A percentile compares a stretch with the other conserved stretches of the same genome.
Evolutionary conservation across 2,888 invertebrate species (phyloP).

Genomic region (Eupithecia exiguata): DNA sequence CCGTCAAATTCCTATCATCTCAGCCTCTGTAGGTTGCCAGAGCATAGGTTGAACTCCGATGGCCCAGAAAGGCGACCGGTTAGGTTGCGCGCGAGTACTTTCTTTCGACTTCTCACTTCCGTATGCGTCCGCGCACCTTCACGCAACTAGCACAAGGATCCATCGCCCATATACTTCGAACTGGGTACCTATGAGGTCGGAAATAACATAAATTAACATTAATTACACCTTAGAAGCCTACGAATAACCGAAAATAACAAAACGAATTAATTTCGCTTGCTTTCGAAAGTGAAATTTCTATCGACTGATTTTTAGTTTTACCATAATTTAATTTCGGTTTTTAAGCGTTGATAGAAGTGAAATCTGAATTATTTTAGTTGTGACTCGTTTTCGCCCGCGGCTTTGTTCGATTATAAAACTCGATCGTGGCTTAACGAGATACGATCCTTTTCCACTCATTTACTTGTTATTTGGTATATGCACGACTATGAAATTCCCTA

Average conservation of each 20-base stretch:
- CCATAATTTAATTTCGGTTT: slow-evolving; percentile 35
- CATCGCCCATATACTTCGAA: slow-evolving; percentile 54
- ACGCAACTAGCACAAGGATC: slow-evolving; percentile 75
- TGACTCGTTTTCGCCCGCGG: slow-evolving; percentile 16
- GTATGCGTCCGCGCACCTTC: slow-evolving; percentile 74
- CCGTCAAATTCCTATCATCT: slow-evolving; percentile 27
- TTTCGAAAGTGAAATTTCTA: slow-evolving; percentile 46
- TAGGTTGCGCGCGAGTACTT: slow-evolving; percentile 75
- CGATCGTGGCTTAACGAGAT: slow-evolving; percentile 11
- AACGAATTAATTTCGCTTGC: slow-evolving; percentile 42
- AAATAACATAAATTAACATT: slow-evolving; percentile 41
- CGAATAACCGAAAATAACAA: slow-evolving; percentile 35
- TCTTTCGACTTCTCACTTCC: slow-evolving; percentile 82
- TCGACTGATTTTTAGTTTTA: slow-evolving; percentile 33
- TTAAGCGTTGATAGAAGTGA: slow-evolving; percentile 38
- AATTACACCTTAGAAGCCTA: slow-evolving; percentile 38
- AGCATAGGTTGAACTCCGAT: slow-evolving; percentile 52
- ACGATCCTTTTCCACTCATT: neutral
- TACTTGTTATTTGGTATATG: too few relatives aligned
- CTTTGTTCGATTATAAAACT: slow-evolving; percentile 15
- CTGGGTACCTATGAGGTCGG: slow-evolving; percentile 39
- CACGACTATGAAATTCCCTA: too few relatives aligned
- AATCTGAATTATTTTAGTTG: slow-evolving; percentile 32
- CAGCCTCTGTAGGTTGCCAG: slow-evolving; percentile 32
- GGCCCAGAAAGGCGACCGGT: slow-evolving; percentile 80